phyloP scores from a whole-genome alignment of 1,140 invertebrate species.

The Triops longicaudatus region DNA sequence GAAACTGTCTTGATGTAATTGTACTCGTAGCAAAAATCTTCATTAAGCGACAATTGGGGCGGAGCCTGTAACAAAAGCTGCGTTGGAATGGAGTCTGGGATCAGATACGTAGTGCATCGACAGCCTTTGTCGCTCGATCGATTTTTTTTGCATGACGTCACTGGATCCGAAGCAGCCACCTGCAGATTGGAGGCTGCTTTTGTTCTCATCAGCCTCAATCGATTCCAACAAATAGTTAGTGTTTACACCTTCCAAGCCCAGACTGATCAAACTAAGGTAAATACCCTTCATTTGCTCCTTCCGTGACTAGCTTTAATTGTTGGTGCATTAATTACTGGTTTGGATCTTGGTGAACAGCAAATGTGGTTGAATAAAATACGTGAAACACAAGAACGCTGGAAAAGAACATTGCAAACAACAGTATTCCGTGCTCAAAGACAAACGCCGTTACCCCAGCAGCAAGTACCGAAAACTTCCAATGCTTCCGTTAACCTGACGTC shows the following conservation, averaged over 20 bases:
- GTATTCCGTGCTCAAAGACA: constrained; percentile 37
- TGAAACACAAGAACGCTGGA: constrained; percentile 49
- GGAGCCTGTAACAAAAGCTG: constrained; percentile 41
- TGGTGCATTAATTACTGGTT: constrained; percentile 1
- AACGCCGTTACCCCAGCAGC: constrained; percentile 17
- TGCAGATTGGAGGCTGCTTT: constrained; percentile 49
- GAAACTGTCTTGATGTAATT: neutral
- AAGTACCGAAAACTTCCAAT: neutral
- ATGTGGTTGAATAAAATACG: constrained; percentile 45
- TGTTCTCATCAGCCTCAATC: constrained; percentile 49
- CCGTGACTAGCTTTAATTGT: constrained; percentile 17
- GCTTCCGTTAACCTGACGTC: neutral
- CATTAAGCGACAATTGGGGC: constrained; percentile 46
- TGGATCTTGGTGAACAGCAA: constrained; percentile 37
- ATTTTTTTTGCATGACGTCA: constrained; percentile 56
- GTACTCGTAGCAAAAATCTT: constrained; percentile 42
- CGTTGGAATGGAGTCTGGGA: constrained; percentile 21
- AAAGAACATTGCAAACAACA: constrained; percentile 44
- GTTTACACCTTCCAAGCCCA: constrained; percentile 50
- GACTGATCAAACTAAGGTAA: constrained; percentile 47
- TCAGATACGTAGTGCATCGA: constrained; percentile 52
- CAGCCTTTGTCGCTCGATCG: constrained; percentile 58
- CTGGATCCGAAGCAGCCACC: constrained; percentile 45
- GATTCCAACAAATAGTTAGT: constrained; percentile 51
- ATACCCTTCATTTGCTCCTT: constrained; percentile 11